Evolutionary conservation across 2,888 invertebrate species (phyloP).

Genomic region (Mythimna albipuncta): DNA sequence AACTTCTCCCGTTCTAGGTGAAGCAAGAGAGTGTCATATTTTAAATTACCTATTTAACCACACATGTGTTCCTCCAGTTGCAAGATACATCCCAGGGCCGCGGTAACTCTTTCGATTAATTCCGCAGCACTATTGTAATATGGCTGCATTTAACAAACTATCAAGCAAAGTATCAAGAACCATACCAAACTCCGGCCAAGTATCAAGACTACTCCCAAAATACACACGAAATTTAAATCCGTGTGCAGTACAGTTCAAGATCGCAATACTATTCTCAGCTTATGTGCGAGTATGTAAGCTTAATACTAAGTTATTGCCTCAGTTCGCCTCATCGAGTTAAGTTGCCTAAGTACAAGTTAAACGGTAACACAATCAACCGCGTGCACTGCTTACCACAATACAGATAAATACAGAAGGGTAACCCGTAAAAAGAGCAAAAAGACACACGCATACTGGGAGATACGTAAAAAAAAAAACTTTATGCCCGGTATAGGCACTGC

Average conservation of each 20-base stretch:
- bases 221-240: constrained; percentile 1
- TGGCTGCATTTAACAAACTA: background rate
- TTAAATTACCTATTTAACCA: too few species aligned
- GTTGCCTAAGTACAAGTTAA: constrained; percentile 62
- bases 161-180: background rate
- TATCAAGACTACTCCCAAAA: constrained; percentile 4
- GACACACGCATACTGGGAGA: too few species aligned
- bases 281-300: constrained; percentile 37
- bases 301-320: constrained; percentile 56
- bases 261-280: constrained; percentile 22
- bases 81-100: too few species aligned
- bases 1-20: too few species aligned
- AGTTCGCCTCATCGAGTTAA: constrained; percentile 51
- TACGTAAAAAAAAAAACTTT: background rate
- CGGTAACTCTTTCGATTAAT: too few species aligned
- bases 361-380: constrained; percentile 61
- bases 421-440: background rate
- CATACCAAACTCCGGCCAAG: background rate
- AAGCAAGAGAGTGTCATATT: too few species aligned
- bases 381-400: constrained; percentile 32
- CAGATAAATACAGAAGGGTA: background rate
- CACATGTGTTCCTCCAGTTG: too few species aligned
- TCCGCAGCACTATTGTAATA: background rate
- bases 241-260: constrained; percentile 15
- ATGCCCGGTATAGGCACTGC: background rate